Evolutionary conservation across 2,113 vertebrate genomes (phyloP), one percentile per base, ranked within the genome.

Genomic region (Saccopteryx bilineata): DNA sequence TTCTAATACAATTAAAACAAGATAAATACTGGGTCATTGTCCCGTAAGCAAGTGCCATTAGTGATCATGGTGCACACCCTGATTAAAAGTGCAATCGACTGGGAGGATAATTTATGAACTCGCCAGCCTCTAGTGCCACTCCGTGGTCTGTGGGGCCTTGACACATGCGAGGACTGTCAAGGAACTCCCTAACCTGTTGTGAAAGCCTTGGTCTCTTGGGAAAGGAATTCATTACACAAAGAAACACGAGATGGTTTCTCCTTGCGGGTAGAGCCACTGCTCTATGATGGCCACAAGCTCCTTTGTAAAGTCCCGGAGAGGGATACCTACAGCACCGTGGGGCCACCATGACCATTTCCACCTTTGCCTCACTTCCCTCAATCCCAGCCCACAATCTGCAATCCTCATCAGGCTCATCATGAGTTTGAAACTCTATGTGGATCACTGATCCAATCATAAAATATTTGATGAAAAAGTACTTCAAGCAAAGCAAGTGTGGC

Each of bases 1-100:
- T 97, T 94, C 95, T 97, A 94, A 96, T 96, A 98, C 98, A 98
- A 97, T 98, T 98, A 97, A 98, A 97, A 98, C 97, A 96, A 96
- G 97, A 98, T 98, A 98, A 99, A 98, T 98, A 97, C 96, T 96
- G 90, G 63, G 84, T 90, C 91, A 93, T 90, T 92, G 78, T 98
- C 96, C 93, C 46, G 6, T 97, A 97, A 93, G 94, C 94, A 93
- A 96, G 87, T 91, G 96, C 96, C 95, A 93, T 98, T 97, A 98
- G 95, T 84, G 87, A 95, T 98, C 92, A 97, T 60, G 66, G 95
- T 46, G 19, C 85, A 88, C 72, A 90, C 82, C n/a, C 54, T 98
- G 98, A 98, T 98, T 97, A 98, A 96, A 96, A 95, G 97, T 97
- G 97, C 95, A 87, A 94, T 98, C 50, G 90, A 91, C 26, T 39